Conservation (phyloP, 2,888 invertebrate genomes). For the Drosophila helvetica region DNA sequence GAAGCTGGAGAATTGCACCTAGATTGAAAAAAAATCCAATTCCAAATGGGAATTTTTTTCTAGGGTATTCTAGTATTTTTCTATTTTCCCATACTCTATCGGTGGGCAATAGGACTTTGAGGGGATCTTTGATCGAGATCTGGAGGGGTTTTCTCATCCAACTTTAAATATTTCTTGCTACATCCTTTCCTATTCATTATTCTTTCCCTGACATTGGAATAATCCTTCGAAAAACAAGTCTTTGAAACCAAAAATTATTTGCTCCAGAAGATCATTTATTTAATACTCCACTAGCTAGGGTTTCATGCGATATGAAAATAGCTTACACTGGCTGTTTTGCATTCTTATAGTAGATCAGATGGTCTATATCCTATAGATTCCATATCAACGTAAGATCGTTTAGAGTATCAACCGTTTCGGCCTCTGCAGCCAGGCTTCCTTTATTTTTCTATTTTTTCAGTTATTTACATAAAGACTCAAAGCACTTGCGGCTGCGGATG, state of each 20-base stretch:
- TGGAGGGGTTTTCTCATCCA: no score
- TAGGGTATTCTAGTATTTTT: conserved; percentile 9
- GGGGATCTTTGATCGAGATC: background rate
- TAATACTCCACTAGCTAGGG: background rate
- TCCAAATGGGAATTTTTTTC: conserved; percentile 19
- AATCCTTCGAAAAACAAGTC: no score
- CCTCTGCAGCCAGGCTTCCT: no score
- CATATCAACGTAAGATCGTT: no score
- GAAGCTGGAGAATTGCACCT: background rate
- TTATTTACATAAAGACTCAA: conserved; percentile 36
- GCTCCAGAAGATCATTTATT: background rate
- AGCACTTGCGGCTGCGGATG: conserved; percentile 22
- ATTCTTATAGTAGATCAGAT: no score
- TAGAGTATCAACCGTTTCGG: background rate
- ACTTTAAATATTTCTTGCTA: background rate
- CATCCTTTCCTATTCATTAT: background rate
- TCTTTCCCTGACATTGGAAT: background rate
- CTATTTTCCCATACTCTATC: background rate
- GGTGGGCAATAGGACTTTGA: background rate
- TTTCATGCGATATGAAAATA: background rate
- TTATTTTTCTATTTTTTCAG: background rate
- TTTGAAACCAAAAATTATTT: no score
- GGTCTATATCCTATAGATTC: no score
- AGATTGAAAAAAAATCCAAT: conserved; percentile 9
- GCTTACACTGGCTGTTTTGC: background rate